Percentiles rank a stretch among this genome's conserved stretches.
These are phyloP conservation scores for Dipodomys merriami DNA, from an alignment of 2,113 vertebrate genomes.

Conservation along the genomic window DNA sequence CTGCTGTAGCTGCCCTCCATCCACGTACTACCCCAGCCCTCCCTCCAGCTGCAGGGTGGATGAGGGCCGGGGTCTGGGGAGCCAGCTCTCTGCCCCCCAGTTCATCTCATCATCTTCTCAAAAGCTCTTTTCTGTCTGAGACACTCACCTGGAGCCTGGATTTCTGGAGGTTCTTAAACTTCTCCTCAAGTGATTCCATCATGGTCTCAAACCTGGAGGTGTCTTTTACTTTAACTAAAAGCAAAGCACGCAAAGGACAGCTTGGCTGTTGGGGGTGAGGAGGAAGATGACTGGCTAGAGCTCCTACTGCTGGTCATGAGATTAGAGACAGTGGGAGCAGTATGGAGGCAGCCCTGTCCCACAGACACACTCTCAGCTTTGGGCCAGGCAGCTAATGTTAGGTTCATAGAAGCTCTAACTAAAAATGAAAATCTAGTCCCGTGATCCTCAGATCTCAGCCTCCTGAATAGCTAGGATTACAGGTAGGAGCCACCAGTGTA, in stretches of 20 bases:
- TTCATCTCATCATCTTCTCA: not conserved
- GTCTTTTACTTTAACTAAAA: constrained; percentile 51
- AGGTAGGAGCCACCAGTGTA: too few relatives aligned
- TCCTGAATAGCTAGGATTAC: too few relatives aligned
- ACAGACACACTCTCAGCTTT: too few relatives aligned
- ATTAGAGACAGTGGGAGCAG: too few relatives aligned
- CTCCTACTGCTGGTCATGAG: too few relatives aligned
- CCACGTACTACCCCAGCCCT: not conserved
- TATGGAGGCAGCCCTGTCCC: not conserved
- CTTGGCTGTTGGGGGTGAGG: not conserved
- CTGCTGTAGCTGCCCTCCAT: not conserved
- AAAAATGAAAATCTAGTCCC: too few relatives aligned
- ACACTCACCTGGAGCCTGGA: constrained; percentile 69
- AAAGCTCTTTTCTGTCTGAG: not conserved
- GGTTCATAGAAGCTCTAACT: not conserved
- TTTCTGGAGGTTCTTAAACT: constrained; percentile 56
- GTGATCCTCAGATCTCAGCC: too few relatives aligned
- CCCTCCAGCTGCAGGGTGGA: not conserved
- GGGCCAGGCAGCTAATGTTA: not conserved
- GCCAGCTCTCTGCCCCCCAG: not conserved
- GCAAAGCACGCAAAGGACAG: not conserved
- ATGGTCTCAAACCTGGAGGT: fast-evolving
- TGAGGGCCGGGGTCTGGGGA: not conserved
- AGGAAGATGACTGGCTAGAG: not conserved
- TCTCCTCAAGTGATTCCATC: constrained; percentile 20